Conservation (phyloP, 2,888 invertebrate genomes). For the Pyrocoelia pectoralis region DNA sequence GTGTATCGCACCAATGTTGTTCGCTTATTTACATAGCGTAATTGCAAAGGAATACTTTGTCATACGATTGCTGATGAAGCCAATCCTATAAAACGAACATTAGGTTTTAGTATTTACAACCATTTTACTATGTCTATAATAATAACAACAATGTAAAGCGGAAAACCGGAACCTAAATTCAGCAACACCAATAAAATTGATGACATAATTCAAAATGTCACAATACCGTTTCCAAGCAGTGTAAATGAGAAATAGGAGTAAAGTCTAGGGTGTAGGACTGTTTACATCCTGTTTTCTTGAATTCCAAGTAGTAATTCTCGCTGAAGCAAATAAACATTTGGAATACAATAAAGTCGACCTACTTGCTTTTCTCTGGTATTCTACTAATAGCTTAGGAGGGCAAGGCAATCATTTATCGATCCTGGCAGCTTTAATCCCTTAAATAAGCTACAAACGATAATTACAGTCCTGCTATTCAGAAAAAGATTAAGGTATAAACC, state of each 20-base stretch:
- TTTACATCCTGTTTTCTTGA: constrained; percentile 14
- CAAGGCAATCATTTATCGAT: constrained; percentile 34
- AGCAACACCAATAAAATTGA: constrained; percentile 11
- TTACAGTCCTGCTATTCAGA: constrained; percentile 24
- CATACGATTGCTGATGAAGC: not conserved
- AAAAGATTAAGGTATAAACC: constrained; percentile 22
- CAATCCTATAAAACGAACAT: not conserved
- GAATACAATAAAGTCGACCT: constrained; percentile 28
- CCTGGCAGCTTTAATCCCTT: constrained; percentile 33
- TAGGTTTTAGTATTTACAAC: no score
- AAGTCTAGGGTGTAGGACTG: constrained; percentile 14
- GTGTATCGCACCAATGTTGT: not conserved
- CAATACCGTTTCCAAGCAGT: constrained; percentile 15
- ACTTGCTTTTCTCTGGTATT: constrained; percentile 16
- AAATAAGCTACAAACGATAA: constrained; percentile 34
- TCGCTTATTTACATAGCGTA: no score
- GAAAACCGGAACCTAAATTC: constrained; percentile 12
- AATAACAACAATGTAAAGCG: constrained; percentile 11
- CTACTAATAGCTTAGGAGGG: constrained; percentile 30
- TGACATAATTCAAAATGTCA: constrained; percentile 16
- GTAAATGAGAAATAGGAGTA: constrained; percentile 24
- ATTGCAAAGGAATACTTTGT: no score
- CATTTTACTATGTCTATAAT: constrained; percentile 4
- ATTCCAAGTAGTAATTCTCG: constrained; percentile 16
- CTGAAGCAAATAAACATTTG: constrained; percentile 30